Evolutionary conservation across 2,797 vertebrate species (phyloP), one percentile per base, ranked within the genome.

Genomic region (Muscicapa striata): DNA sequence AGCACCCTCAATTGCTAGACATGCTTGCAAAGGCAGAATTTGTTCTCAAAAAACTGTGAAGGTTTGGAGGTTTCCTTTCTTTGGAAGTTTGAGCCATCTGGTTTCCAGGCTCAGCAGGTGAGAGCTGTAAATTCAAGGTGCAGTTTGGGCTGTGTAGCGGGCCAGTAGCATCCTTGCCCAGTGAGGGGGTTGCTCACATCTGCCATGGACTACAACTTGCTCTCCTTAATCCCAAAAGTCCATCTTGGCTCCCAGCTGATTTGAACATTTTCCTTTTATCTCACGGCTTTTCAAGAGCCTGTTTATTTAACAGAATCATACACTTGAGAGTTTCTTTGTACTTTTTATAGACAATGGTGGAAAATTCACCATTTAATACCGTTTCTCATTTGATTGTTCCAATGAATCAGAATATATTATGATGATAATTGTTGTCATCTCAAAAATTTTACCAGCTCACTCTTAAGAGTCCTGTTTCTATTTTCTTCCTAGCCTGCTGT

Each of bases 231-330:
- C 40, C 45, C 62, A 76, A 69, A 91, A 57, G 34, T 66, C 30
- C 43, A 51, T 13, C 19, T 38, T 69, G 67, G 48, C 40, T 93
- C n/a, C 66, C 76, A 84, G 58, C 46, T 84, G 81, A 87, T 73
- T 89, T 55, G 14, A 88, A 80, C 45, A 43, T 87, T 89, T 93
- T 87, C 24, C 16, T 87, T 87, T 91, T 70, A 67, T 76, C 57
- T 93, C 57, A 52, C 43, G 52, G 43, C 23, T 95, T 94, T 90
- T 87, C 70, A 93, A 62, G n/a, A 73, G 41, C 32, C 61, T 74
- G 49, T 80, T 90, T 90, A n/a, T 93, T 69, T 94, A 52, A 63
- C 72, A 77, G 52, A 46, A 46, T 49, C 10, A 7, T 70, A 7
- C 49, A 45, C 66, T 78, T 34, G 12, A 82, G 40, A 41, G n/a